These are phyloP conservation scores for Hypercompe scribonia DNA, from an alignment of 2,888 invertebrate species.

Conservation along the genomic window DNA sequence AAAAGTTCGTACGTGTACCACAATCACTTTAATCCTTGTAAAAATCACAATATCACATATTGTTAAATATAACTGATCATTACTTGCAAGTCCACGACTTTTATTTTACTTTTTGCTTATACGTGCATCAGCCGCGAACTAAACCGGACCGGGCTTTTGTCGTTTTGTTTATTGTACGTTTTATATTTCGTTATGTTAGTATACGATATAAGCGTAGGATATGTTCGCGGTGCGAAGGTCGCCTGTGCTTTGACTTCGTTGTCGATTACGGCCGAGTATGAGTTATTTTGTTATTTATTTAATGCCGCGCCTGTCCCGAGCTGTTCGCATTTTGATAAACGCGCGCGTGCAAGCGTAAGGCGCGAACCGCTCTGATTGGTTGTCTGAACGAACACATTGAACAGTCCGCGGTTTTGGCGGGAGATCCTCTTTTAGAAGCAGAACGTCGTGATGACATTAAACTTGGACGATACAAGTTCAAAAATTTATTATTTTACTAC, in stretches of 20 bases:
- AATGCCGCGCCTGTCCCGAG: constrained; percentile 53
- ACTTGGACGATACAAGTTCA: neutral
- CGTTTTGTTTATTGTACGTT: constrained; percentile 64
- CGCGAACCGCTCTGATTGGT: constrained; percentile 81
- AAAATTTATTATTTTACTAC: neutral
- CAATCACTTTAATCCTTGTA: constrained; percentile 15
- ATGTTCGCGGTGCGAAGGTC: constrained; percentile 67
- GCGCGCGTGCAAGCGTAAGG: constrained; percentile 75
- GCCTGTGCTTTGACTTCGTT: constrained; percentile 62
- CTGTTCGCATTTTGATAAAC: constrained; percentile 78
- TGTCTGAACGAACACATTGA: constrained; percentile 58
- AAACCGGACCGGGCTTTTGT: constrained; percentile 75
- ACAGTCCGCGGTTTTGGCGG: constrained; percentile 68
- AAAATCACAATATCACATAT: constrained; percentile 21
- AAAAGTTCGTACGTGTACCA: constrained; percentile 24
- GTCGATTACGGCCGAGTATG: constrained; percentile 65
- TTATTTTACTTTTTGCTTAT: constrained; percentile 61
- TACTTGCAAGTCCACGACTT: constrained; percentile 42
- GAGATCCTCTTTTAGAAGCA: constrained; percentile 64
- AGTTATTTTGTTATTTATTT: constrained; percentile 73
- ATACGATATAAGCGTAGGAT: constrained; percentile 60
- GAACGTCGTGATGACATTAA: neutral
- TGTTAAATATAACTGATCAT: constrained; percentile 47
- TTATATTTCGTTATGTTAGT: constrained; percentile 61
- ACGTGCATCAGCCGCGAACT: constrained; percentile 60